phyloP scores from a whole-genome alignment of 2,888 invertebrate species.

The Druceiella hillmani region DNA sequence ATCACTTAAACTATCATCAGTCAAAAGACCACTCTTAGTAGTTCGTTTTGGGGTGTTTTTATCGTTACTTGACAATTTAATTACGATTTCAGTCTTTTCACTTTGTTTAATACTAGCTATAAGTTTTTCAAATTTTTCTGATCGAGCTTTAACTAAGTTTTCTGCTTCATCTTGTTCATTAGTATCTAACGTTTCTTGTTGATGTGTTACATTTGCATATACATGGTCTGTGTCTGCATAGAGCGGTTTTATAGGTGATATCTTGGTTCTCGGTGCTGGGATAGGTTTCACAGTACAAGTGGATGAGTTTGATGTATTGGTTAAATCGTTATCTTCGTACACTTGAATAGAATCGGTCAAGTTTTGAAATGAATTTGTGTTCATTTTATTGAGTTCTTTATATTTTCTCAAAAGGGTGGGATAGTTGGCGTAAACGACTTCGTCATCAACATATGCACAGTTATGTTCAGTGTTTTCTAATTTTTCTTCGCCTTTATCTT shows the following conservation, averaged over 20 bases:
- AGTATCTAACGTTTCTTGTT: too few relatives aligned
- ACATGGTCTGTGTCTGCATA: constrained; percentile 49
- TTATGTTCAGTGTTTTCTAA: constrained; percentile 27
- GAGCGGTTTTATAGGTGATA: constrained; percentile 36
- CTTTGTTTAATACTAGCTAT: too few relatives aligned
- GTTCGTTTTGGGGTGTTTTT: constrained; percentile 25
- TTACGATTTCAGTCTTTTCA: too few relatives aligned
- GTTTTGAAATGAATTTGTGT: constrained; percentile 53
- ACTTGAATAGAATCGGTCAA: constrained; percentile 63
- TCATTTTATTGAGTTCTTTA: too few relatives aligned
- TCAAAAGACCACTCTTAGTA: constrained; percentile 22
- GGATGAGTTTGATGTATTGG: constrained; percentile 30
- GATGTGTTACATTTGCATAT: constrained; percentile 54
- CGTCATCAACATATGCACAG: constrained; percentile 26
- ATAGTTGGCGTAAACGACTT: constrained; percentile 45
- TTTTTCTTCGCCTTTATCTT: constrained; percentile 29
- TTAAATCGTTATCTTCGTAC: constrained; percentile 47
- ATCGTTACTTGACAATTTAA: too few relatives aligned
- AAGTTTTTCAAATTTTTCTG: too few relatives aligned
- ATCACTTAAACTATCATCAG: constrained; percentile 11
- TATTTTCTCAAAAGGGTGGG: constrained; percentile 36
- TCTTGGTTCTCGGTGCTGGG: constrained; percentile 54
- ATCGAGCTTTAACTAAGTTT: too few relatives aligned
- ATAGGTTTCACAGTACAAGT: constrained; percentile 50
- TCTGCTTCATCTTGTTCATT: constrained; percentile 26